Evolutionary conservation across 2,888 invertebrate genomes (phyloP).

Genomic region (Melangyna quadrimaculata): DNA sequence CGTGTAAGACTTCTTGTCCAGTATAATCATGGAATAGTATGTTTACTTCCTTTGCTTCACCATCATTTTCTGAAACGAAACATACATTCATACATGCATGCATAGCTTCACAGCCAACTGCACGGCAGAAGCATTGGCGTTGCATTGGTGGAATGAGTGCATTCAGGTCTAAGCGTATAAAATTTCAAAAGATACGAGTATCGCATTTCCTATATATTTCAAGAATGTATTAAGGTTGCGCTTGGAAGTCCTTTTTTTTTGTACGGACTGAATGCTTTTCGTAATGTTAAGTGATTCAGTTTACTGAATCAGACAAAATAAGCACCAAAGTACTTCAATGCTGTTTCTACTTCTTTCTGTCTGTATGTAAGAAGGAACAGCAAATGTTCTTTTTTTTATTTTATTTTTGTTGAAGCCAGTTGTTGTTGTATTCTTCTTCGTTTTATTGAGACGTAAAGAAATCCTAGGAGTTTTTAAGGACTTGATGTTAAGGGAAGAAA

Average conservation of each 20-base stretch:
- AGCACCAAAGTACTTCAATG: conserved; percentile 35
- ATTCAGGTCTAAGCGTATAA: conserved; percentile 56
- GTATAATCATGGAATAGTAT: not conserved
- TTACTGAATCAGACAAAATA: conserved; percentile 47
- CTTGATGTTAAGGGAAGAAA: not conserved
- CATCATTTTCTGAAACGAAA: not conserved
- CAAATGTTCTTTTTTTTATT: not conserved
- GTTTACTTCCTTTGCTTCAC: not conserved
- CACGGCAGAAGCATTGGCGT: not conserved
- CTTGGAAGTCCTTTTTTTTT: conserved; percentile 7
- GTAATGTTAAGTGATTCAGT: conserved; percentile 57
- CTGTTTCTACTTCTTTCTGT: conserved; percentile 8
- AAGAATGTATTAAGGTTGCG: conserved; percentile 50
- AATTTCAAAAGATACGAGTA: conserved; percentile 59
- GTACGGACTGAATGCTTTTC: conserved; percentile 15
- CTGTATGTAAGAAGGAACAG: not conserved
- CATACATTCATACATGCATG: conserved; percentile 17
- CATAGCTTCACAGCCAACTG: not conserved
- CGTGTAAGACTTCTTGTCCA: not conserved
- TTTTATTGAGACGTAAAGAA: conserved; percentile 26
- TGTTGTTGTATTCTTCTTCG: not conserved
- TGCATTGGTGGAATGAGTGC: conserved; percentile 31
- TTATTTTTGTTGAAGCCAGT: not conserved
- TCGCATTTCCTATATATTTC: conserved; percentile 62
- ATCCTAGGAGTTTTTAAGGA: conserved; percentile 11